phyloP scores from a whole-genome alignment of 2,888 invertebrate genomes.

The Troides oblongomaculatus region DNA sequence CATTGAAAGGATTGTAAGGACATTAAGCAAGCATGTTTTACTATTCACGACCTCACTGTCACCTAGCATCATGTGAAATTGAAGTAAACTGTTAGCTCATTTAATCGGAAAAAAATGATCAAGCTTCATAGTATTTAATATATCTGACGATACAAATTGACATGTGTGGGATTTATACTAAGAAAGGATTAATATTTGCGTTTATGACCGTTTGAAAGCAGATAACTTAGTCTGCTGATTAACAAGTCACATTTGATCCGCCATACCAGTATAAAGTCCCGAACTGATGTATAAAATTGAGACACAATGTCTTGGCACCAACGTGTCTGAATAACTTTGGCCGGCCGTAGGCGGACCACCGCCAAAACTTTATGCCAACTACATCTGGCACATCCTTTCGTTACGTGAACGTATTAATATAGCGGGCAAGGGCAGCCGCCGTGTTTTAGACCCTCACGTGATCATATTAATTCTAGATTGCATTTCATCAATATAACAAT shows the following conservation, averaged over 20 bases:
- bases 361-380: slow-evolving; percentile 65
- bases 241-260: not conserved
- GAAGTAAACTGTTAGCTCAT: too few species aligned
- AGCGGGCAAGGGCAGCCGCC: slow-evolving; percentile 54
- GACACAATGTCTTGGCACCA: slow-evolving; percentile 58
- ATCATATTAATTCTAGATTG: slow-evolving; percentile 23
- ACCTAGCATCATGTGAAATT: too few species aligned
- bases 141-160: too few species aligned
- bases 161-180: not conserved
- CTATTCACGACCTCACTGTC: too few species aligned
- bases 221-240: not conserved
- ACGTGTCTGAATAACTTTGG: slow-evolving; percentile 71
- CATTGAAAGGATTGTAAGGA: too few species aligned
- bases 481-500: slow-evolving; percentile 7
- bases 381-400: slow-evolving; percentile 62
- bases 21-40: too few species aligned
- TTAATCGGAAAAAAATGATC: too few species aligned
- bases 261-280: slow-evolving; percentile 8
- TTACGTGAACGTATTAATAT: slow-evolving; percentile 53
- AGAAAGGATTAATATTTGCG: not conserved
- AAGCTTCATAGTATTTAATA: too few species aligned
- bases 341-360: slow-evolving; percentile 44
- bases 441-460: slow-evolving; percentile 40
- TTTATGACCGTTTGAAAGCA: not conserved
- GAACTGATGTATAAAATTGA: slow-evolving; percentile 29